Percentiles rank a stretch among this genome's conserved stretches.
These are phyloP conservation scores for Neomorphus geoffroyi DNA, from an alignment of 2,797 vertebrate genomes.

Conservation along the genomic window DNA sequence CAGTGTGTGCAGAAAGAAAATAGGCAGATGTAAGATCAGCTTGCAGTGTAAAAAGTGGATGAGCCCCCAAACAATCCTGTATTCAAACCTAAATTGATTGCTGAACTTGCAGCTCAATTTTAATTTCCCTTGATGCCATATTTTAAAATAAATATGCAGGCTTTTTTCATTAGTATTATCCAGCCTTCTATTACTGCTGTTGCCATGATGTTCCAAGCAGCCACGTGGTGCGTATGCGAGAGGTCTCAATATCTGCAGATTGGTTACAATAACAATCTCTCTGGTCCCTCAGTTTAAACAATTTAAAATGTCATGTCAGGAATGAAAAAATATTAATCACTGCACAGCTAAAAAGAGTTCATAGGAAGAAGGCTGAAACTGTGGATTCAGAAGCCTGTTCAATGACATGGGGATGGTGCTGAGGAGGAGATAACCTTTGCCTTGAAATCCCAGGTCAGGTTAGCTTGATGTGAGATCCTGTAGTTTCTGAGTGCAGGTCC, in stretches of 20 bases:
- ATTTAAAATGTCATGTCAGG: constrained; percentile 47
- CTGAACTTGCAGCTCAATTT: constrained; percentile 49
- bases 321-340: constrained; percentile 41
- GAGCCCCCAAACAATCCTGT: constrained; percentile 11
- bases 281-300: constrained; percentile 39
- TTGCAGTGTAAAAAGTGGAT: neutral
- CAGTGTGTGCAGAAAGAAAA: neutral
- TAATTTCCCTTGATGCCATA: constrained; percentile 39
- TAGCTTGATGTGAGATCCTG: neutral
- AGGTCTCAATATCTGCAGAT: constrained; percentile 30
- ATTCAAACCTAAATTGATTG: constrained; percentile 35
- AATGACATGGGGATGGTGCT: neutral
- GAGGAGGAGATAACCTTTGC: neutral
- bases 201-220: constrained; percentile 1
- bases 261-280: constrained; percentile 32
- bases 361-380: neutral
- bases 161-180: neutral
- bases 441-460: neutral
- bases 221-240: neutral
- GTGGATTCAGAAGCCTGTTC: neutral
- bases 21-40: constrained; percentile 7
- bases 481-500: neutral
- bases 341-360: neutral
- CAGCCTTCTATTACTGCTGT: neutral
- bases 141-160: constrained; percentile 42